Evolutionary conservation across 2,113 vertebrate species (phyloP).

Genomic region (Passerina amoena): DNA sequence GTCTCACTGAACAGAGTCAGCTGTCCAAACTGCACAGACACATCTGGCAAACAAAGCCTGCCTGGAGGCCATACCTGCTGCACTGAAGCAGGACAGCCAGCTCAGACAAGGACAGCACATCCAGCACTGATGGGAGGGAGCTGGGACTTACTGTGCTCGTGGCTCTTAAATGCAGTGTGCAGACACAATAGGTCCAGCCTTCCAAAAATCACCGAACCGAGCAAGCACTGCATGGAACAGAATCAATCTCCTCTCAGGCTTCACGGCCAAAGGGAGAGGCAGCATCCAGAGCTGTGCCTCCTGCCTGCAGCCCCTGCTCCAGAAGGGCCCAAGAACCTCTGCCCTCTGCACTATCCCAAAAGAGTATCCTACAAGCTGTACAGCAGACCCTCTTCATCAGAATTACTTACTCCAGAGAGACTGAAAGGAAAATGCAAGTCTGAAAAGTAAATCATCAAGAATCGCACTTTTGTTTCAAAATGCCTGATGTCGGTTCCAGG

Average conservation of each 20-base stretch:
- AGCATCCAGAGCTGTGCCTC: background rate
- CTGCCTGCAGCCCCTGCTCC: background rate
- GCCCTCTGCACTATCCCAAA: background rate
- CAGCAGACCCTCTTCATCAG: background rate
- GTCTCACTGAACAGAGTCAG: background rate
- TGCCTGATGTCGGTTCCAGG: background rate
- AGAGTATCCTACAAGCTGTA: background rate
- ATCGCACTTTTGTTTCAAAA: background rate
- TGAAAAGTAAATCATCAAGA: slow-evolving; percentile 15
- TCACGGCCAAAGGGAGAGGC: background rate
- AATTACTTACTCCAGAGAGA: background rate
- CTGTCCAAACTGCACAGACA: background rate
- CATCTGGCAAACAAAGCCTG: background rate
- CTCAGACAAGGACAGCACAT: background rate
- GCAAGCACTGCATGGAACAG: background rate
- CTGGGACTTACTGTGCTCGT: background rate
- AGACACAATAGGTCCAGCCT: background rate
- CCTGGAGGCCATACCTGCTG: background rate
- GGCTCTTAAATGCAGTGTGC: background rate
- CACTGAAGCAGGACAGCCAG: background rate
- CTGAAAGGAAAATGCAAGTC: background rate
- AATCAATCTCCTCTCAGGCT: background rate
- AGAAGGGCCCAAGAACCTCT: background rate
- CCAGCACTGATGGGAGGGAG: background rate
- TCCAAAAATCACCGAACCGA: background rate